Conservation (phyloP, 2,113 vertebrate species). For the Plecotus auritus region DNA sequence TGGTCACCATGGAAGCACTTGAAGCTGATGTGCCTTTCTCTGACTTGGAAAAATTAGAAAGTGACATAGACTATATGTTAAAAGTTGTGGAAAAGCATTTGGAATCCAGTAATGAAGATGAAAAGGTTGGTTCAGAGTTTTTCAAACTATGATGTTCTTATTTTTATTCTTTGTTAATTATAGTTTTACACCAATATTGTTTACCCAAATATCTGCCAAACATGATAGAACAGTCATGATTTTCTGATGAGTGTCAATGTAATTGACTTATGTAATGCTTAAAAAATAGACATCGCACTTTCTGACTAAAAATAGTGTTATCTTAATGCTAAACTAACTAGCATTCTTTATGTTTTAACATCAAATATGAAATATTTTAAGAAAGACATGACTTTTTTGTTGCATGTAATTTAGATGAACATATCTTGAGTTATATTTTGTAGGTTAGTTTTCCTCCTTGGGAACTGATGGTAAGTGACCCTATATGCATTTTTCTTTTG, state of each 20-base stretch:
- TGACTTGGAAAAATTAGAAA: constrained; percentile 85
- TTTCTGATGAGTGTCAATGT: neutral
- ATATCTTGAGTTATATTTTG: neutral
- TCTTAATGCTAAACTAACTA: neutral
- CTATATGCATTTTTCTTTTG: neutral
- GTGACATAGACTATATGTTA: constrained; percentile 84
- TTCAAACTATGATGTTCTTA: neutral
- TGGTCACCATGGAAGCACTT: constrained; percentile 56
- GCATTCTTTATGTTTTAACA: neutral
- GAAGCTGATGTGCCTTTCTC: constrained; percentile 59
- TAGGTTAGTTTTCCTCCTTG: neutral
- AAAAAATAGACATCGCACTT: neutral
- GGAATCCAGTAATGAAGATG: constrained; percentile 84
- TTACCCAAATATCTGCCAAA: neutral
- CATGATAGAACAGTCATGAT: neutral
- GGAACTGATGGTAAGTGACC: neutral
- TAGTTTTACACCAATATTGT: neutral
- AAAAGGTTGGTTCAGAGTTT: constrained; percentile 84
- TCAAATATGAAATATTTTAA: neutral
- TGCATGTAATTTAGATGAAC: neutral
- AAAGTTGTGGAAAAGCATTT: constrained; percentile 84
- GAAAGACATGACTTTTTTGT: neutral
- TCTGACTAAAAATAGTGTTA: neutral
- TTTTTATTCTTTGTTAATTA: neutral
- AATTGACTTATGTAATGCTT: neutral